Conservation (phyloP, 2,113 vertebrate genomes). For the Ranitomeya imitator region DNA sequence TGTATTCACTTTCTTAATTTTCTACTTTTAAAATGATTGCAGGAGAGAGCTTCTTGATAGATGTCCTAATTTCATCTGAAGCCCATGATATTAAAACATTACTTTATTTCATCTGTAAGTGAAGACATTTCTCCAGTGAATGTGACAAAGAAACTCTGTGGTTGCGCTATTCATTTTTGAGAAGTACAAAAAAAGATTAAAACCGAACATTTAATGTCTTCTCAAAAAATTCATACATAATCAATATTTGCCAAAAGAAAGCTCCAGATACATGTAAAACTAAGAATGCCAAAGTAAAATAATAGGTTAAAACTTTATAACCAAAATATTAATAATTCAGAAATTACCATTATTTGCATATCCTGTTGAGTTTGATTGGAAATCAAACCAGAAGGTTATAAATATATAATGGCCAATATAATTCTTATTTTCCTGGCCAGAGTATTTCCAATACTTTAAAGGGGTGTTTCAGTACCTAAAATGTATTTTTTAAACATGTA, state of each 20-base stretch:
- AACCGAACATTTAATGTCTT: constrained; percentile 31
- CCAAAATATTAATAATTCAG: not conserved
- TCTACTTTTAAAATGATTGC: not conserved
- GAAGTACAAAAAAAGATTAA: constrained; percentile 35
- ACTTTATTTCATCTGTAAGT: constrained; percentile 40
- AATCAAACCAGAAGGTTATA: too few species aligned
- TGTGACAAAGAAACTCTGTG: constrained; percentile 13
- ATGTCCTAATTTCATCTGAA: constrained; percentile 11
- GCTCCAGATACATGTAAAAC: constrained; percentile 20
- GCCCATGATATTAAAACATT: constrained; percentile 20
- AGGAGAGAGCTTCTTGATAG: not conserved
- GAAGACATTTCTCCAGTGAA: constrained; percentile 38
- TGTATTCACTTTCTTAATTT: not conserved
- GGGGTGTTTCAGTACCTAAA: too few species aligned
- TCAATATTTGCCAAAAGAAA: constrained; percentile 17
- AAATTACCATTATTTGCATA: not conserved
- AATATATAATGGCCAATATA: too few species aligned
- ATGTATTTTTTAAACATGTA: too few species aligned
- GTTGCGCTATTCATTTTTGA: constrained; percentile 26
- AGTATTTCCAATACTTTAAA: too few species aligned
- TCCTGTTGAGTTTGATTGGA: not conserved
- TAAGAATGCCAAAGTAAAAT: not conserved
- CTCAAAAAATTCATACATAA: constrained; percentile 3
- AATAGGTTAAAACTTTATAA: not conserved
- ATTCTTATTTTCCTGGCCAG: too few species aligned